Evolutionary conservation across 1,140 invertebrate genomes (phyloP), one percentile per base, ranked within the genome.

Genomic region (Wasmannia auropunctata): DNA sequence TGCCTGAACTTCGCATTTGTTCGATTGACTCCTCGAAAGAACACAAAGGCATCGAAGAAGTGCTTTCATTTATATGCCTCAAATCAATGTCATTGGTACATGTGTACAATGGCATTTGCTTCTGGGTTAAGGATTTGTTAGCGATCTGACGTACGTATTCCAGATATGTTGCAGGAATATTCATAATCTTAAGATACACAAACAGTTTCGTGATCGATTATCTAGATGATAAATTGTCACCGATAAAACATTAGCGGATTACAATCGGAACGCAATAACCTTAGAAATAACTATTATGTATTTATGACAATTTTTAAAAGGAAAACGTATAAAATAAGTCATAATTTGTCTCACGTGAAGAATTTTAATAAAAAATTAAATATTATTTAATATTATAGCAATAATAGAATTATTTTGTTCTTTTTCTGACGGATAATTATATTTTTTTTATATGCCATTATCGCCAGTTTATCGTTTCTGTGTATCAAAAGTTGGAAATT

Each of bases 51-150:
- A 46, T 54, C 25, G 5, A 63, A 40, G 19, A 85, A 77, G 43
- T 79, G 70, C 43, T 89, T 72, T 86, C 72, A 22, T 40, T 28
- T 67, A n/a, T 49, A 14, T 22, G 22, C 19, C 46, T 51, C 1
- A 14, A 14, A n/a, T 11, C 49, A 89, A 76, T 81, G 76, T 54
- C 76, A 81, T 19, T 10, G 22, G 25, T 25, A 72, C 43, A 49
- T 54, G 4, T 14, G 2, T 7, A 8, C 11, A 0, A 43, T 11
- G 3, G 51, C 19, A 51, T 49, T 22, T 31, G 22, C 1, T 70
- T 85, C 25, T 79, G 28, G 19, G 40, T 76, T 70, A 86, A 79
- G 19, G 7, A 31, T 81, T 81, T 40, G 25, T 49, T 25, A 58
- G 51, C 6, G 6, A 72, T 70, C n/a, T 7, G n/a, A 34, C 8